A percentile compares a stretch with the other conserved stretches of the same genome.
phyloP scores from a whole-genome alignment of 2,888 invertebrate species.

The Muscina levida region DNA sequence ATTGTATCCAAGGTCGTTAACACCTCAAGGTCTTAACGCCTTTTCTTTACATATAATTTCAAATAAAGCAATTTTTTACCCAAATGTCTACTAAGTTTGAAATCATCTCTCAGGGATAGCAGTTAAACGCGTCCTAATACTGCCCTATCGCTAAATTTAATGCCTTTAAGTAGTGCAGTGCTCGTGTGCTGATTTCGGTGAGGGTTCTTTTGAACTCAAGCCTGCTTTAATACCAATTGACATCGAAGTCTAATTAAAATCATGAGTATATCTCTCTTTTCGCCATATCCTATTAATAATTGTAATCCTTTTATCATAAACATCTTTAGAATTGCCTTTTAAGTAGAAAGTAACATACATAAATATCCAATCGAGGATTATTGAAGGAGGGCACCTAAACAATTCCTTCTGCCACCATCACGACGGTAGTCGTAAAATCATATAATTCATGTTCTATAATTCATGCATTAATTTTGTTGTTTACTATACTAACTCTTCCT shows the following conservation, averaged over 20 bases:
- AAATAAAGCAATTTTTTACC: no score
- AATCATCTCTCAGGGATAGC: no score
- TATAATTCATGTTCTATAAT: constrained; percentile 65
- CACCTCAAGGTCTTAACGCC: no score
- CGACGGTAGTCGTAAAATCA: constrained; percentile 51
- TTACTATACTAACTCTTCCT: background rate
- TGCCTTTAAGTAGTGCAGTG: no score
- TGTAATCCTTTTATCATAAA: constrained; percentile 22
- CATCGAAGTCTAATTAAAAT: constrained; percentile 26
- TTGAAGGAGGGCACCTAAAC: background rate
- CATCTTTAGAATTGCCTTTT: constrained; percentile 21
- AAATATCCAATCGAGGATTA: constrained; percentile 1
- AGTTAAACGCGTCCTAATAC: no score
- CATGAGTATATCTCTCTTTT: constrained; percentile 19
- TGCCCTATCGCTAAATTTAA: no score
- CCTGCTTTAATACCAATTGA: background rate
- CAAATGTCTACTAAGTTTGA: no score
- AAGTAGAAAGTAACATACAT: background rate
- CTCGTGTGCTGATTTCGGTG: no score
- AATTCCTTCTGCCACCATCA: background rate
- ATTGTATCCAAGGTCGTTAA: no score
- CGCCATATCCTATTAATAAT: constrained; percentile 17
- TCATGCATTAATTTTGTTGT: constrained; percentile 58
- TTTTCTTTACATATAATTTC: no score
- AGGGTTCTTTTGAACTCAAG: no score